Evolutionary conservation across 2,113 vertebrate genomes (phyloP).

Genomic region (Butorides virescens): DNA sequence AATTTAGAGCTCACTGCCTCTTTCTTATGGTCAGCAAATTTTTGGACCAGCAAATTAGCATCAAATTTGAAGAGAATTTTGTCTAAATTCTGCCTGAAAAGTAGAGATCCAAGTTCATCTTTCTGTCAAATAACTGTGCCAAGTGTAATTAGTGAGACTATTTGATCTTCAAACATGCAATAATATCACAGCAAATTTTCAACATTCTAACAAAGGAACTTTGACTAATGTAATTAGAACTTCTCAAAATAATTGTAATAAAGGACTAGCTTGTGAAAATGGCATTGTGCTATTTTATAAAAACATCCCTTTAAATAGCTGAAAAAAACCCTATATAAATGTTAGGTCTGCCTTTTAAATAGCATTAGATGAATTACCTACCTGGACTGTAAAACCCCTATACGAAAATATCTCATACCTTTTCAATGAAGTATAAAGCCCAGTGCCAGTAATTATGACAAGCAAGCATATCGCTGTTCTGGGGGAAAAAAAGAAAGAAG

Average conservation of each 20-base stretch:
- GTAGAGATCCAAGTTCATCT: neutral
- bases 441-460: constrained; percentile 98
- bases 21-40: neutral
- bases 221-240: neutral
- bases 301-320: neutral
- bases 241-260: neutral
- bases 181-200: neutral
- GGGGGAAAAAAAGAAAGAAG: neutral
- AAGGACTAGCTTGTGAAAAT: neutral
- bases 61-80: neutral
- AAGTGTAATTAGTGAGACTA: neutral
- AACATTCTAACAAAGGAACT: neutral
- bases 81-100: neutral
- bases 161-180: neutral
- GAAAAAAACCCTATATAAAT: neutral
- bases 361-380: neutral
- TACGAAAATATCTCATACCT: constrained; percentile 78
- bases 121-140: neutral
- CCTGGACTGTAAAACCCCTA: neutral
- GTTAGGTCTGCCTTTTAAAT: neutral
- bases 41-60: neutral
- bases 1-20: neutral
- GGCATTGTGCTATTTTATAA: neutral
- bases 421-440: constrained; percentile 91
- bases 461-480: constrained; percentile 87